phyloP scores from a whole-genome alignment of 2,888 invertebrate species.

The Cerceris ruficornis region DNA sequence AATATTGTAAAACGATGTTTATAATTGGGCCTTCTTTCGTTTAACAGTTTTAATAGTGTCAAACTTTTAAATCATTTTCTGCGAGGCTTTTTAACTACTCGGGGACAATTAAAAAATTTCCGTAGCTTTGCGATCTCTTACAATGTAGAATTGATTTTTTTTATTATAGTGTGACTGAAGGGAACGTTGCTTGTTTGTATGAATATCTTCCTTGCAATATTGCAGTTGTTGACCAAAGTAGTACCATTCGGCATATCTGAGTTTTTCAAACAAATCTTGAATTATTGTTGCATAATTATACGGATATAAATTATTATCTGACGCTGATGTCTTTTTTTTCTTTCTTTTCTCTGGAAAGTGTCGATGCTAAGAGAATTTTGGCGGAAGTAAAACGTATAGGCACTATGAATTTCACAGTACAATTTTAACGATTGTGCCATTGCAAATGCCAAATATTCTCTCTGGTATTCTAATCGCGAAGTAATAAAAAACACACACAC shows the following conservation, averaged over 20 bases:
- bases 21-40: no score
- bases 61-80: background rate
- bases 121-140: no score
- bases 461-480: conserved; percentile 25
- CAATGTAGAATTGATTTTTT: no score
- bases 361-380: conserved; percentile 51
- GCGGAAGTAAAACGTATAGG: conserved; percentile 42
- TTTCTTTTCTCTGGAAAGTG: conserved; percentile 4
- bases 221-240: conserved; percentile 10
- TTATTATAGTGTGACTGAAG: no score
- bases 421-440: conserved; percentile 60
- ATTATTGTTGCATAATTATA: background rate
- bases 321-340: conserved; percentile 10
- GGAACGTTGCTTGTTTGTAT: no score
- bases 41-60: background rate
- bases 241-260: conserved; percentile 32
- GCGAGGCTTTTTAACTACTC: background rate
- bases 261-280: background rate
- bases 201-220: no score
- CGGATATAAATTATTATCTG: background rate
- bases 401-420: conserved; percentile 47
- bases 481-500: background rate
- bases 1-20: background rate
- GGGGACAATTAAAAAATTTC: background rate
- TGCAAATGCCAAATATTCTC: conserved; percentile 64